Conservation (phyloP, 2,888 invertebrate genomes). For the Brachypterus glaber region DNA sequence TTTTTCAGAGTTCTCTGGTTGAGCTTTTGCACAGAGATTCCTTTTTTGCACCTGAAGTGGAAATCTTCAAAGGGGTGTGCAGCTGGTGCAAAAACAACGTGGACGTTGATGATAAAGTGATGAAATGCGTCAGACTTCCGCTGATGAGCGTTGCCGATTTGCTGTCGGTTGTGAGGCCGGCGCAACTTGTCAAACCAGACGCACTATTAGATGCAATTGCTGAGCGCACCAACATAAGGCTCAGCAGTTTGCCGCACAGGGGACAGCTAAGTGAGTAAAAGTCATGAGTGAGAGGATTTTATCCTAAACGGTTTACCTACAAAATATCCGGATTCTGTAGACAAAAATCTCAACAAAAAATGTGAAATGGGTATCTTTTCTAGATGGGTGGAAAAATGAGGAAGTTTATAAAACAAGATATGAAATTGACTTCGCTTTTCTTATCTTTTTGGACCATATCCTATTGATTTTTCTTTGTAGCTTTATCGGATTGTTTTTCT, state of each 20-base stretch:
- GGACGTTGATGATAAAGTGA: conserved; percentile 34
- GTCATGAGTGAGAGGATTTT: too few species aligned
- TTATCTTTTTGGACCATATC: too few species aligned
- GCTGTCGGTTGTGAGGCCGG: conserved; percentile 79
- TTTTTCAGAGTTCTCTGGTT: conserved; percentile 60
- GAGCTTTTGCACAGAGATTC: conserved; percentile 85
- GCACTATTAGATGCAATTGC: conserved; percentile 90
- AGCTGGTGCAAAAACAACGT: conserved; percentile 79
- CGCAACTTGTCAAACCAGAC: conserved; percentile 79
- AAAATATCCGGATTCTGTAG: too few species aligned
- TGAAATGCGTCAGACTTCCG: conserved; percentile 67
- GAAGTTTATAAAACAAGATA: too few species aligned
- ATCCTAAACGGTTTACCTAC: too few species aligned
- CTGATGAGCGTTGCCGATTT: conserved; percentile 83
- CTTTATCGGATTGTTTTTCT: too few species aligned
- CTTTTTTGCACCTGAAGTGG: conserved; percentile 92
- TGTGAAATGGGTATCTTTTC: too few species aligned
- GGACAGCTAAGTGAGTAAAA: conserved; percentile 67
- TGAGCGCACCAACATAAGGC: conserved; percentile 68
- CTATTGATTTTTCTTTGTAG: too few species aligned
- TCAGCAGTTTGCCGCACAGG: conserved; percentile 73
- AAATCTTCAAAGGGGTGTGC: conserved; percentile 85
- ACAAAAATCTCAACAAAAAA: too few species aligned
- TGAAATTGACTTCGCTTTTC: too few species aligned
- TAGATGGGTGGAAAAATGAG: too few species aligned